Conservation (phyloP, 2,113 vertebrate species). For the Hippocampus comes region DNA sequence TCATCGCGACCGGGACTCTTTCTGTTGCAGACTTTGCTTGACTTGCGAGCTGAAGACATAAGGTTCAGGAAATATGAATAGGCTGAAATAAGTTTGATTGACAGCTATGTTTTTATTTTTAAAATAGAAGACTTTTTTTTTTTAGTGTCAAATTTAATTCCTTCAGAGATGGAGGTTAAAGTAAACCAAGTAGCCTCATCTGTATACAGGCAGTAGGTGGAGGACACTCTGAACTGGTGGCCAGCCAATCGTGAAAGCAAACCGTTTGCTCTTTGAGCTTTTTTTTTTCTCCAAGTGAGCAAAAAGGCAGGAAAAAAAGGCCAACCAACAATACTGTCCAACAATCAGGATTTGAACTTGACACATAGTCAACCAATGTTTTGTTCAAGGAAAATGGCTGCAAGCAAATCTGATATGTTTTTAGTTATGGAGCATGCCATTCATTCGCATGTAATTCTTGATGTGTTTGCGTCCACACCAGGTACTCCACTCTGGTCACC, state of each 20-base stretch:
- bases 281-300: no score
- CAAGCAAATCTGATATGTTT: no score
- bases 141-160: neutral
- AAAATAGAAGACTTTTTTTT: neutral
- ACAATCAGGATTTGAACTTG: no score
- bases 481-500: slow-evolving; percentile 66
- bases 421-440: no score
- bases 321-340: neutral
- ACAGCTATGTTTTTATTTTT: slow-evolving; percentile 12
- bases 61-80: slow-evolving; percentile 16
- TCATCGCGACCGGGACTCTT: neutral
- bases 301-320: no score
- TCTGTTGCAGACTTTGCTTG: slow-evolving; percentile 10
- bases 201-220: no score
- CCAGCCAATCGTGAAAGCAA: no score
- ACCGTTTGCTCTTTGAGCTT: no score
- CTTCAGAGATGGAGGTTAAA: neutral
- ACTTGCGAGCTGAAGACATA: neutral
- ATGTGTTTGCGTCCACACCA: slow-evolving; percentile 39
- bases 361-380: no score
- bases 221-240: no score
- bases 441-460: no score
- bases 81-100: slow-evolving; percentile 15
- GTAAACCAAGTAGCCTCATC: neutral
- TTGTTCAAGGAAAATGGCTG: no score